Base-by-base conservation (phyloP, 2,797 vertebrate genomes). In the Eulemur albifrons region DNA sequence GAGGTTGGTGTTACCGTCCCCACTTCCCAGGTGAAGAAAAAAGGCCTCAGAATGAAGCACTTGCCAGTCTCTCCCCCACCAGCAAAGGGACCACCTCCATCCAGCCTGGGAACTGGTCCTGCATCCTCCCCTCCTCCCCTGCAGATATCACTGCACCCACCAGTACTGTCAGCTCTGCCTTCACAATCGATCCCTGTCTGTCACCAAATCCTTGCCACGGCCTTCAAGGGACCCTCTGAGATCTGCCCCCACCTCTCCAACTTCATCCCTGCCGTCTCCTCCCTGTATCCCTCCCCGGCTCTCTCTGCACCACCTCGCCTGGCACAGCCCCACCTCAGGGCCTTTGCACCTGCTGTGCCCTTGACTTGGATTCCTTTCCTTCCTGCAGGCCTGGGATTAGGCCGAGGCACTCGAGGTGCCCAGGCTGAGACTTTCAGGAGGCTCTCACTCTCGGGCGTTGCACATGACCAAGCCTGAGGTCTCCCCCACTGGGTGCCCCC, bases 291-390 rank as follows among this genome's bases (percentile, higher is more conserved):
- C 20, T 18, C 50, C 45, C 35, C 7, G 13, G 10, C n/a, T 54
- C 65, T 38, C 84, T 72, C 5, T 48, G 52, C 5, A n/a, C 87
- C 38, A 14, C n/a, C 21, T 0, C 4, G 1, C 30, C 14, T 4
- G 35, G 35, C 32, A 48, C 20, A 1, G 35, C 43, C 50, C n/a
- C 20, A 38, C 80, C 72, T 9, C 72, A 35, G 59, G 77, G 23
- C 76, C 93, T 95, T 90, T 92, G 97, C 35, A 61, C 59, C 1
- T 30, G 32, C 32, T 20, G 20, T 73, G 48, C 30, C 40, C 17
- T 20, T 7, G 2, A 3, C 59, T 20, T 48, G 2, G n/a, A 38
- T 7, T 38, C 32, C 69, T 73, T 57, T 40, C 67, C 69, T 76
- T 87, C 57, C 52, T 17, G 1, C 38, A 84, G 50, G 57, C 65